A percentile compares a stretch with the other conserved stretches of the same genome.
These are phyloP conservation scores for Centrocercus urophasianus DNA, from an alignment of 2,113 vertebrate genomes.

Conservation along the genomic window DNA sequence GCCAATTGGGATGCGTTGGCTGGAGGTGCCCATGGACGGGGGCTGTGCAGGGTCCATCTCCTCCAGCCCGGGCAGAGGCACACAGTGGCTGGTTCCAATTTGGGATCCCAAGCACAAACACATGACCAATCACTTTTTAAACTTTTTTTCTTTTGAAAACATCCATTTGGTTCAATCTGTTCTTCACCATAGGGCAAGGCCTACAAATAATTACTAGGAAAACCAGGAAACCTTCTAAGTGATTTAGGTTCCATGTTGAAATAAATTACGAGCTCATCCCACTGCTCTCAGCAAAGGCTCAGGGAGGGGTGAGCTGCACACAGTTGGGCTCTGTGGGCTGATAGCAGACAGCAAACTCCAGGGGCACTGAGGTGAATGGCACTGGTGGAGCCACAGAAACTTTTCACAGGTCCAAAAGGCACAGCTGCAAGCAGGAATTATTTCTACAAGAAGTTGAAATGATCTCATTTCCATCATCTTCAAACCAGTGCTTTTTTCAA, in stretches of 20 bases:
- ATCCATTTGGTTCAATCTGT: neutral
- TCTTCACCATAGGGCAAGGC: neutral
- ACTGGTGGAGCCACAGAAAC: neutral
- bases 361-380: neutral
- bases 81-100: neutral
- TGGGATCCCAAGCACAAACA: neutral
- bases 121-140: neutral
- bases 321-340: accelerated
- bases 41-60: neutral
- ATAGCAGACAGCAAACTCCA: accelerated
- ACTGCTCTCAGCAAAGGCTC: neutral
- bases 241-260: neutral
- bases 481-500: neutral
- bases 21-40: neutral
- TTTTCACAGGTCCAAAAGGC: neutral
- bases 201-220: neutral
- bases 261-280: accelerated
- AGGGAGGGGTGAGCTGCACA: neutral
- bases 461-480: neutral
- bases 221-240: neutral
- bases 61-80: neutral
- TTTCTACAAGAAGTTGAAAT: neutral
- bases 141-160: neutral
- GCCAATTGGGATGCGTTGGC: neutral
- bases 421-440: neutral